Base-by-base conservation (phyloP, 1,140 invertebrate species). In the Cardiocondyla obscurior region DNA sequence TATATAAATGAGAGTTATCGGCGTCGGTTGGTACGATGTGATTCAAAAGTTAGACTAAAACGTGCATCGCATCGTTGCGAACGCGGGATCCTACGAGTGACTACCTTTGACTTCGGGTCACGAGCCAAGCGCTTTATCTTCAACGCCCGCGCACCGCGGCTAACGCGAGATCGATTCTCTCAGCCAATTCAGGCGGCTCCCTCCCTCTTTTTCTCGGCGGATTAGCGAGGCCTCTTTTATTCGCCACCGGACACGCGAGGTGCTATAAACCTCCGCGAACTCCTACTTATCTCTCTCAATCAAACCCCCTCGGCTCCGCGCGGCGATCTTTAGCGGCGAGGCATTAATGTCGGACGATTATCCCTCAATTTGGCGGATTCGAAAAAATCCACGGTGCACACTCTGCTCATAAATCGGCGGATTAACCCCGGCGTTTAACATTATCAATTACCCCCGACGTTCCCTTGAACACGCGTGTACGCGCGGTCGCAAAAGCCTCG, bases 371-470 rank as follows among this genome's bases (percentile, higher is more conserved):
- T 93, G 89, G 82, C 73, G 62, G 53, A 85, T 77, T 69, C 33
- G 65, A 92, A 93, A 74, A 90, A 91, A 90, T 85, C 74, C 83
- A 86, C 85, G 79, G 67, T 84, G 82, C 85, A 89, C 87, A 91
- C 69, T 87, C 62, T 76, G 83, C 84, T 77, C 92, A 92, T 94
- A 93, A 94, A 93, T 94, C 92, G 90, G 72, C 88, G 90, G 92
- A 93, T 93, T 94, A 93, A 93, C 90, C 92, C 84, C 82, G 39
- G 53, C 90, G 89, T 92, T 93, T 91, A 93, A 90, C 92, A 91
- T 93, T 93, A 94, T 94, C 93, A 93, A 93, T 94, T 93, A 93
- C 87, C 83, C 73, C 62, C 53, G 72, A 81, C 55, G 79, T 81
- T 72, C 5, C 16, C 22, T 25, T 10, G 3, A 0, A 0, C 49